Conservation (phyloP, 2,113 vertebrate species). For the Vireo altiloquus region DNA sequence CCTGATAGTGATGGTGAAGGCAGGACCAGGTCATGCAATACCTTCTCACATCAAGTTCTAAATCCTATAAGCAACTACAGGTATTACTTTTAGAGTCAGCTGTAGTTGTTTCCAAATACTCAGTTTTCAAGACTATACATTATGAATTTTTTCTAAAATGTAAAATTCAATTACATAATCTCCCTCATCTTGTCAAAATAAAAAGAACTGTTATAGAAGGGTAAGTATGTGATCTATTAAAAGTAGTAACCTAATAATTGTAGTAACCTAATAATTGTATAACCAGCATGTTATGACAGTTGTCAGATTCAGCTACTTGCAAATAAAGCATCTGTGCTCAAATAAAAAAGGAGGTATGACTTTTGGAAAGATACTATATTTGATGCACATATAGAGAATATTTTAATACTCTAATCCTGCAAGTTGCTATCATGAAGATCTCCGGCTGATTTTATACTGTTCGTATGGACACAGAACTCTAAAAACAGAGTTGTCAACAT, state of each 20-base stretch:
- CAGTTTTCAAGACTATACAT: neutral
- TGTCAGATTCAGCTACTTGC: neutral
- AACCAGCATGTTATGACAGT: neutral
- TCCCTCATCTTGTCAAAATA: neutral
- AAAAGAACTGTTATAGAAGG: neutral
- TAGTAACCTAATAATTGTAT: neutral
- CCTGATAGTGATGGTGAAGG: neutral
- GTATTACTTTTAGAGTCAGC: neutral
- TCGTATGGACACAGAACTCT: neutral
- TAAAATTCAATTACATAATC: neutral
- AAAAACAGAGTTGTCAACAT: neutral
- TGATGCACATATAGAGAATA: neutral
- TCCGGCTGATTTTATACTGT: neutral
- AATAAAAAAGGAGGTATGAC: neutral
- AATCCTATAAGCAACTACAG: neutral
- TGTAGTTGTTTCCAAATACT: neutral
- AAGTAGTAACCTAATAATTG: neutral
- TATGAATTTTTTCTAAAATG: neutral
- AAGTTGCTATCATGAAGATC: neutral
- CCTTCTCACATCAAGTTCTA: neutral
- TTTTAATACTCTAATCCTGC: neutral
- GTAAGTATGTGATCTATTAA: neutral
- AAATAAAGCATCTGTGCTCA: neutral
- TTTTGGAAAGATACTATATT: neutral
- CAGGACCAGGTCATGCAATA: neutral